Base-by-base conservation (phyloP, 2,113 vertebrate species). In the Rhinogobius similis region DNA sequence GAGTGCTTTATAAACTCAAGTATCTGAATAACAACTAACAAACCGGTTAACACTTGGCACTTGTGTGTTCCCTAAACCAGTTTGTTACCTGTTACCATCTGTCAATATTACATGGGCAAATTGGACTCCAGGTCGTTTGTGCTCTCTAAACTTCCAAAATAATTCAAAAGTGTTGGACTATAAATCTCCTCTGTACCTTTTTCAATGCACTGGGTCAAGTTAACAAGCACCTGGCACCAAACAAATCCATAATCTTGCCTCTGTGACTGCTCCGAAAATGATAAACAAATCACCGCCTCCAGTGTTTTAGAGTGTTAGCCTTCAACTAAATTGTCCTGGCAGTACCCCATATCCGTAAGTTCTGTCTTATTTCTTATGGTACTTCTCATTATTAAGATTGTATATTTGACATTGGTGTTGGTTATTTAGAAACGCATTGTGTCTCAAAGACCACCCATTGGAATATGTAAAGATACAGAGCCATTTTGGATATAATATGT, bases 361-460 rank as follows among this genome's bases (percentile, higher is more conserved):
- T 6, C 18, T 80, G 64, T 32, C 52, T 14, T 11, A 52, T 43
- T 66, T 63, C 16, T 20, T 29, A 41, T 55, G 55, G 38, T 23
- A 58, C 74, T 62, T 71, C 59, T 65, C 73, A 43, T 67, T 79
- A 75, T 78, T 36, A 29, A 66, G 48, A 11, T 5, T 48, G 66
- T 58, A 74, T 29, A 38, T 39, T 71, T n/a, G 24, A 27, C 64
- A 50, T 59, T 65, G 68, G 48, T 27, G 50, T 75, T 36, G 38
- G 41, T 74, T 84, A 67, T 46, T 73, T 20, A 11, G 50, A 50
- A 32, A 10, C 24, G 16, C 46, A 58, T 62, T 50, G 48, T 75
- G 55, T 50, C 26, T 2, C 16, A 16, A 18, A 46, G 43, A 46
- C 46, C 18, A 41, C 11, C 18, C 16, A 48, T 9, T 48, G 7